phyloP scores from a whole-genome alignment of 64 coral and sea anemone species.

The Acropora tenuis region DNA sequence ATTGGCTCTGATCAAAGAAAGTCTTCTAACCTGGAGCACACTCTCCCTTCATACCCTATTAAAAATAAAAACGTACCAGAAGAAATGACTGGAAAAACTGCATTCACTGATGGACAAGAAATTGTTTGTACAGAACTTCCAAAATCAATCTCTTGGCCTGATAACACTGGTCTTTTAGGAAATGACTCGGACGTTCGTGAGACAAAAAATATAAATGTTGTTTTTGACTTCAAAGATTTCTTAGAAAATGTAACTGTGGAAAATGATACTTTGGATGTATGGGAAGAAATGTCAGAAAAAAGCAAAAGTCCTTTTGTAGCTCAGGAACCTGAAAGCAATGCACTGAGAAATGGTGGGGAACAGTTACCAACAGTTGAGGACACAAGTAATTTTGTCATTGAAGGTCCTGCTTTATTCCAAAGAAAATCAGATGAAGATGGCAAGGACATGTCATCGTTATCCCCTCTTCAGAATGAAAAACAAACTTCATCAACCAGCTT shows the following conservation, averaged over 20 bases:
- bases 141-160: constrained; percentile 65
- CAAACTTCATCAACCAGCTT: neutral
- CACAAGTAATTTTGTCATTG: neutral
- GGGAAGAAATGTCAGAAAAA: neutral
- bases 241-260: constrained; percentile 2
- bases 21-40: constrained; percentile 24
- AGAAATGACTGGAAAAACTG: constrained; percentile 3
- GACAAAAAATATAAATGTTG: neutral
- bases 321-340: neutral
- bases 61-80: constrained; percentile 40
- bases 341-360: neutral
- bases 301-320: neutral
- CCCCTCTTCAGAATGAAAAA: neutral
- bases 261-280: neutral
- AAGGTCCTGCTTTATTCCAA: neutral
- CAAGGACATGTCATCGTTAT: neutral
- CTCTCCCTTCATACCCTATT: constrained; percentile 77
- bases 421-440: neutral
- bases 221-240: constrained; percentile 28
- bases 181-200: neutral
- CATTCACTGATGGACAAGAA: constrained; percentile 12
- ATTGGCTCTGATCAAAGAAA: neutral
- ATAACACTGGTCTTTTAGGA: constrained; percentile 32
- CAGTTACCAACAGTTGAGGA: neutral
- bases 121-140: constrained; percentile 42